phyloP scores from a whole-genome alignment of 2,888 invertebrate genomes.

The Leuctra nigra region DNA sequence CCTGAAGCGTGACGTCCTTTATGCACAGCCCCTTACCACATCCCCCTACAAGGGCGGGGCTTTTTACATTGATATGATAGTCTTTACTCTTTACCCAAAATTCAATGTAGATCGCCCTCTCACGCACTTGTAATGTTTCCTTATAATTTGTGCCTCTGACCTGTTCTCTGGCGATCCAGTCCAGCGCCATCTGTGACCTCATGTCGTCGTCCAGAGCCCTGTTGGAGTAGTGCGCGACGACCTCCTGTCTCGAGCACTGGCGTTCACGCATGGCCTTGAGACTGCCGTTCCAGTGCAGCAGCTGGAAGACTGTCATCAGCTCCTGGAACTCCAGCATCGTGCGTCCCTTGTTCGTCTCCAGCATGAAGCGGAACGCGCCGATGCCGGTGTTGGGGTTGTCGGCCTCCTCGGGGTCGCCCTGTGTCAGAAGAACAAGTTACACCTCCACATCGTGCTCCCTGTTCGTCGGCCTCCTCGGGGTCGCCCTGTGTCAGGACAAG shows the following conservation, averaged over 20 bases:
- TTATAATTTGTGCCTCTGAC: background rate
- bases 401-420: slow-evolving; percentile 40
- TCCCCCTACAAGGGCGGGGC: too few species aligned
- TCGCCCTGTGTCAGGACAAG: too few species aligned
- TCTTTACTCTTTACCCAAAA: too few species aligned
- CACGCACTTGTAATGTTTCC: too few species aligned
- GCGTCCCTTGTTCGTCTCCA: slow-evolving; percentile 58
- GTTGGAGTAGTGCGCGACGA: slow-evolving; percentile 89
- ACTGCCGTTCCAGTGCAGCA: slow-evolving; percentile 96
- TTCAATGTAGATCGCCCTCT: too few species aligned
- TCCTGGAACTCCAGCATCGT: slow-evolving; percentile 96
- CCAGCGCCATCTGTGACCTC: slow-evolving; percentile 92
- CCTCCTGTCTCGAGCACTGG: slow-evolving; percentile 89
- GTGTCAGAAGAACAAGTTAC: background rate
- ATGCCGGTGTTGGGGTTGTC: slow-evolving; percentile 69
- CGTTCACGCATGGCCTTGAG: slow-evolving; percentile 91
- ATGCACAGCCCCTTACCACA: too few species aligned
- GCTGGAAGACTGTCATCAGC: slow-evolving; percentile 94
- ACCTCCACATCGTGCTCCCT: too few species aligned
- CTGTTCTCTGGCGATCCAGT: slow-evolving; percentile 78
- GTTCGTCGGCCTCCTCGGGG: too few species aligned
- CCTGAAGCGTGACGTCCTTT: too few species aligned
- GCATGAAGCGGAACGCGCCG: slow-evolving; percentile 58
- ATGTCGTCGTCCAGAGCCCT: slow-evolving; percentile 90
- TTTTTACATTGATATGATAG: too few species aligned